Percentiles rank a stretch among this genome's conserved stretches.
phyloP scores from a whole-genome alignment of 2,797 vertebrate species.

The Crocidura indochinensis region DNA sequence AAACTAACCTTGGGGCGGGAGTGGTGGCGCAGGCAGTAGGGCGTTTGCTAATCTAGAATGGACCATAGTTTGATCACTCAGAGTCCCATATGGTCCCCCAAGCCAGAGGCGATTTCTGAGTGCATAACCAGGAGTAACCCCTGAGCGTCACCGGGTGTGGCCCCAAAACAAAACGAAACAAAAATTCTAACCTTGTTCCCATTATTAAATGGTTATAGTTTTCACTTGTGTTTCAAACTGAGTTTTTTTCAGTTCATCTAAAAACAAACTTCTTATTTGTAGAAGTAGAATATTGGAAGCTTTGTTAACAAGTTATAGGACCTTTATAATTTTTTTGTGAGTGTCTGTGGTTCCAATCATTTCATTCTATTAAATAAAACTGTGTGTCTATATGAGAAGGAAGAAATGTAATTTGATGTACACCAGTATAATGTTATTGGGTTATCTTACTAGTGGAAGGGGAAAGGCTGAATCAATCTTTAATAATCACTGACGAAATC shows the following conservation, averaged over 20 bases:
- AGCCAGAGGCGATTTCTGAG: too few species aligned
- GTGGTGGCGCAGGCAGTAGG: too few species aligned
- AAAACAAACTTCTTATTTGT: constrained; percentile 32
- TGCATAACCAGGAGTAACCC: too few species aligned
- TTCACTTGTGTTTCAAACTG: constrained; percentile 39
- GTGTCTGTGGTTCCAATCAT: background rate
- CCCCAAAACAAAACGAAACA: too few species aligned
- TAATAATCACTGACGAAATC: constrained; percentile 22
- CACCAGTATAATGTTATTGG: constrained; percentile 19
- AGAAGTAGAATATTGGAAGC: background rate
- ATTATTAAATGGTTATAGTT: constrained; percentile 38
- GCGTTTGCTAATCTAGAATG: too few species aligned
- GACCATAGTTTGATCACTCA: too few species aligned
- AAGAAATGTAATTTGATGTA: constrained; percentile 16
- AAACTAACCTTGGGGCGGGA: too few species aligned
- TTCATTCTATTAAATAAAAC: constrained; percentile 18
- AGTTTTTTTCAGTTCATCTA: constrained; percentile 21
- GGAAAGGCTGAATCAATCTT: constrained; percentile 3
- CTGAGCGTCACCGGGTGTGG: too few species aligned
- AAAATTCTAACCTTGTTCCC: constrained; percentile 41
- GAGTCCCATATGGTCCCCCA: too few species aligned
- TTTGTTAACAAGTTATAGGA: background rate
- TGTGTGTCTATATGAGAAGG: background rate
- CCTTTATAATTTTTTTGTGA: constrained; percentile 18
- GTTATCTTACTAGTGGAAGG: background rate